These are phyloP conservation scores for Labeo rohita DNA, from an alignment of 2,113 vertebrate genomes.

Conservation along the genomic window DNA sequence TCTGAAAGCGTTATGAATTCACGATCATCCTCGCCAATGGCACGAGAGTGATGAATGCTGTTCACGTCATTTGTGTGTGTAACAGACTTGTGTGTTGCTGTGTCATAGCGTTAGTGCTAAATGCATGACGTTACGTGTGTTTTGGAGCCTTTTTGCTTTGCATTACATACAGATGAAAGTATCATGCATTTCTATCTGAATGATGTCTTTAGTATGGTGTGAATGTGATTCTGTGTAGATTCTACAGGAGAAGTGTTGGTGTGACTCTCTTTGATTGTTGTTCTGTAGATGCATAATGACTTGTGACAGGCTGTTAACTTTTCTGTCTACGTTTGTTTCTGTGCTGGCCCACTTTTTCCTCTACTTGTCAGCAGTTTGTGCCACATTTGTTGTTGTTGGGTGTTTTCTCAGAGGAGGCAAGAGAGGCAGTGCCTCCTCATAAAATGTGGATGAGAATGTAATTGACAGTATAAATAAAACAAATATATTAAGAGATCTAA, in stretches of 20 bases:
- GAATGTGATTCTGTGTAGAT: not conserved
- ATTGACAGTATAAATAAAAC: not conserved
- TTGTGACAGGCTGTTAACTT: constrained; percentile 16
- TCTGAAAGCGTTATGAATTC: constrained; percentile 4
- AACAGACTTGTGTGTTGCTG: not conserved
- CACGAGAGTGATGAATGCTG: not conserved
- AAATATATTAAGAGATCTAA: not conserved
- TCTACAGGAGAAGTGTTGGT: not conserved
- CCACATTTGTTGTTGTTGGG: constrained; percentile 14
- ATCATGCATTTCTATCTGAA: not conserved
- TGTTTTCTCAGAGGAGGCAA: not conserved
- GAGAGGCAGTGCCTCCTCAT: not conserved
- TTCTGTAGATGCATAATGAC: not conserved
- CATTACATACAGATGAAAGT: not conserved
- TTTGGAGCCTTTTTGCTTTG: not conserved
- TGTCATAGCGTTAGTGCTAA: not conserved
- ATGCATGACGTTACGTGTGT: not conserved
- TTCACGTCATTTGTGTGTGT: not conserved
- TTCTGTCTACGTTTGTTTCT: not conserved
- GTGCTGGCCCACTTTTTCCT: constrained; percentile 6
- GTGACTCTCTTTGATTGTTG: not conserved
- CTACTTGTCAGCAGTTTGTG: constrained; percentile 6
- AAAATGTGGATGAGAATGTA: not conserved
- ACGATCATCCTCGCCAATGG: not conserved
- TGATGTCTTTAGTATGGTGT: not conserved